Evolutionary conservation across 2,113 vertebrate species (phyloP).

Genomic region (Nettapus auritus): DNA sequence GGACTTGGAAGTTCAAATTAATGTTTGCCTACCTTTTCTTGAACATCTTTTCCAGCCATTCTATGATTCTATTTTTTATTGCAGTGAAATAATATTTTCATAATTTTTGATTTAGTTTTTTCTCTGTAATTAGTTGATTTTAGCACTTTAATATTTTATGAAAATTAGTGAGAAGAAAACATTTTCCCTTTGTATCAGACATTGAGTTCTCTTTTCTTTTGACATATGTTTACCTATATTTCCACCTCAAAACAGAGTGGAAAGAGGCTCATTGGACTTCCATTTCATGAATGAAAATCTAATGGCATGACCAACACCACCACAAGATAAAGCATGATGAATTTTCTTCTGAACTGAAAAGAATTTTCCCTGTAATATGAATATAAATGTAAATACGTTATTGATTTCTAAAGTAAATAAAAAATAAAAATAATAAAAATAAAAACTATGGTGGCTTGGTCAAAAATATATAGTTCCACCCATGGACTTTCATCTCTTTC

Average conservation of each 20-base stretch:
- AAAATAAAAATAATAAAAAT: too few species aligned
- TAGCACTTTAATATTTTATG: background rate
- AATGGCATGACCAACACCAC: background rate
- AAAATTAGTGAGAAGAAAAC: background rate
- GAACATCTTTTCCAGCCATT: too few species aligned
- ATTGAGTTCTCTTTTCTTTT: background rate
- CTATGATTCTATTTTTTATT: background rate
- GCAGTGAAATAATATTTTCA: background rate
- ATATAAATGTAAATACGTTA: background rate
- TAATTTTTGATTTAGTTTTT: background rate
- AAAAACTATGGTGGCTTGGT: background rate
- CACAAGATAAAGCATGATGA: background rate
- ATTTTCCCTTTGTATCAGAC: background rate
- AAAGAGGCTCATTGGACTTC: background rate
- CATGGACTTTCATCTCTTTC: background rate
- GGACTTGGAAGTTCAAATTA: too few species aligned
- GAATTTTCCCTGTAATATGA: background rate
- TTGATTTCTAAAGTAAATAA: rapidly evolving
- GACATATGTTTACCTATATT: background rate
- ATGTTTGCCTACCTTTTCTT: too few species aligned
- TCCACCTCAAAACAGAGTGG: background rate
- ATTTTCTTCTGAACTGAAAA: background rate
- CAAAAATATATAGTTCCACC: background rate
- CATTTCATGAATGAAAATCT: background rate
- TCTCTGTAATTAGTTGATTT: background rate